Percentiles rank a stretch among this genome's conserved stretches.
phyloP scores from a whole-genome alignment of 2,113 vertebrate genomes.

The Sinocyclocheilus grahami region DNA sequence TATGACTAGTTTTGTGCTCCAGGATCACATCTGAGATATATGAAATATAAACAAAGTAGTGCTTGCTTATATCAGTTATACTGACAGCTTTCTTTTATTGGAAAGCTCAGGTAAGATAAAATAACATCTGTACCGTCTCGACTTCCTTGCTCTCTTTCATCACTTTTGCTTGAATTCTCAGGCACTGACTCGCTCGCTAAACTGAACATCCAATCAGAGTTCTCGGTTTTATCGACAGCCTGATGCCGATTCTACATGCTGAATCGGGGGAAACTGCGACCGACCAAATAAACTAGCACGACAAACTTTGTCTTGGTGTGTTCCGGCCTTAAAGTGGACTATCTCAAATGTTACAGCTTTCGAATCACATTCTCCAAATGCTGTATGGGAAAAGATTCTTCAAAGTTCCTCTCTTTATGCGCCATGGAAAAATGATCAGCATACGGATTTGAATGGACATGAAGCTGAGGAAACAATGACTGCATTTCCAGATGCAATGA shows the following conservation, averaged over 20 bases:
- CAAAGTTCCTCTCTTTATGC: neutral
- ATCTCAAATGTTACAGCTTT: neutral
- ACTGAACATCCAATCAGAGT: neutral
- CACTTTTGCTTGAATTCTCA: neutral
- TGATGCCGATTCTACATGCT: too few species aligned
- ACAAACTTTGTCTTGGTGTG: neutral
- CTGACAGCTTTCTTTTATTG: too few species aligned
- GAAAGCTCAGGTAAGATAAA: too few species aligned
- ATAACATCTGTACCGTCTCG: too few species aligned
- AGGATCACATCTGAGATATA: too few species aligned
- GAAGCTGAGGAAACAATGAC: neutral
- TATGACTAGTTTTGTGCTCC: too few species aligned
- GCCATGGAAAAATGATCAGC: neutral
- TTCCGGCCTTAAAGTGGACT: neutral
- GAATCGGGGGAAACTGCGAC: too few species aligned
- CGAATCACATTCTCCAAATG: neutral
- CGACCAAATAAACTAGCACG: too few species aligned
- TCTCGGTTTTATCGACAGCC: too few species aligned
- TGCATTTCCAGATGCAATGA: neutral
- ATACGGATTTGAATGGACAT: neutral
- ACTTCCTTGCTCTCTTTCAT: neutral
- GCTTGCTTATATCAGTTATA: too few species aligned
- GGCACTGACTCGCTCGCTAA: neutral
- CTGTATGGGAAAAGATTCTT: neutral
- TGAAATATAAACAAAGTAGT: too few species aligned